Conservation (phyloP, 2,888 invertebrate species). For the Hofmannophila pseudospretella region DNA sequence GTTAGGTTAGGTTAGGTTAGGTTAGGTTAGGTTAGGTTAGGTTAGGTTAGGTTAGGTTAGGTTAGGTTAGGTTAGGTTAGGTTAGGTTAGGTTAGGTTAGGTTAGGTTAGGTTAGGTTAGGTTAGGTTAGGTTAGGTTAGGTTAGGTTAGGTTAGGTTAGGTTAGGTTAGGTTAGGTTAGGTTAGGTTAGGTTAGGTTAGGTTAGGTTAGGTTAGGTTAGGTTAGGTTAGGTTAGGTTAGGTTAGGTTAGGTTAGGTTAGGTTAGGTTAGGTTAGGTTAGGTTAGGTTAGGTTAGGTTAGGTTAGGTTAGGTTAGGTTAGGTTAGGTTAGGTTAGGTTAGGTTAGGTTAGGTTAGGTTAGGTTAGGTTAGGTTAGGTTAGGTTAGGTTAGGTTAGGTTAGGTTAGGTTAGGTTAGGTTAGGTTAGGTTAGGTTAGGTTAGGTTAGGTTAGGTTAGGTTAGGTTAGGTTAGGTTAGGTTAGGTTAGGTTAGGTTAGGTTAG, state of each 20-base stretch:
- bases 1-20: conserved; percentile 15
- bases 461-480: not conserved
- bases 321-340: conserved; percentile 8
- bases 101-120: conserved; percentile 12
- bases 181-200: conserved; percentile 11
- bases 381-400: conserved; percentile 4
- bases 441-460: not conserved
- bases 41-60: conserved; percentile 13
- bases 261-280: conserved; percentile 11
- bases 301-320: conserved; percentile 13
- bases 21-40: conserved; percentile 15
- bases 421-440: not conserved
- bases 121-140: conserved; percentile 11
- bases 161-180: conserved; percentile 11
- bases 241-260: conserved; percentile 11
- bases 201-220: conserved; percentile 11
- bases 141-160: conserved; percentile 11
- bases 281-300: conserved; percentile 12
- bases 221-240: conserved; percentile 11
- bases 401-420: not conserved
- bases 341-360: conserved; percentile 7
- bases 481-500: not conserved
- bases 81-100: conserved; percentile 12
- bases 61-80: conserved; percentile 13
- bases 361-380: conserved; percentile 7